A percentile compares a stretch with the other conserved stretches of the same genome.
These are phyloP conservation scores for Myocastor coypus DNA, from an alignment of 2,113 vertebrate species.

Conservation along the genomic window DNA sequence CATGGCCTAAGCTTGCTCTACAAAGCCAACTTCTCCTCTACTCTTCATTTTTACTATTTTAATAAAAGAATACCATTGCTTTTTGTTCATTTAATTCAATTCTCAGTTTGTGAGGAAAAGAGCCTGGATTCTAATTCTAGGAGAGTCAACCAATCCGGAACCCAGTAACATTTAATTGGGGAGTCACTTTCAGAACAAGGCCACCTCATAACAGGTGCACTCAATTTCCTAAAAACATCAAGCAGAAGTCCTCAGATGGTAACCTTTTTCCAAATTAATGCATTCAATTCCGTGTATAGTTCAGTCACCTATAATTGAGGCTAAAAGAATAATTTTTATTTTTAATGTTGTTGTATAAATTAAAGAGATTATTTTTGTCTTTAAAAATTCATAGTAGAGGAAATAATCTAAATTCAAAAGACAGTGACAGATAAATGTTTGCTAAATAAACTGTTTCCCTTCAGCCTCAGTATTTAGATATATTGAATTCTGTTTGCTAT, in stretches of 20 bases:
- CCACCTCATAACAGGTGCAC: background rate
- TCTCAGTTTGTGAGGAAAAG: background rate
- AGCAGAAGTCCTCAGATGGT: background rate
- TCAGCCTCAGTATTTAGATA: background rate
- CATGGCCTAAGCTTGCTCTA: background rate
- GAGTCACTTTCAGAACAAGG: background rate
- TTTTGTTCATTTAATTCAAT: background rate
- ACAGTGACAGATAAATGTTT: background rate
- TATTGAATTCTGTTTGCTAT: background rate
- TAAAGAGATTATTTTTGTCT: background rate
- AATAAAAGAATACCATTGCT: background rate
- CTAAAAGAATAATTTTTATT: background rate
- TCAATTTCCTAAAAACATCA: background rate
- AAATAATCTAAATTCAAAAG: background rate
- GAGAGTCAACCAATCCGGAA: background rate
- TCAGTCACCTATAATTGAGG: background rate
- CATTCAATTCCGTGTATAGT: background rate
- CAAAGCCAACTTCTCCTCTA: background rate
- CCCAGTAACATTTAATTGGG: background rate
- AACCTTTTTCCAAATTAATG: background rate
- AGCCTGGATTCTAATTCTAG: background rate
- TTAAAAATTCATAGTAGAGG: background rate
- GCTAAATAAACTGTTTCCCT: background rate
- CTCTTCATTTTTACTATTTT: background rate
- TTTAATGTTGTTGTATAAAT: background rate